Conservation (phyloP, 2,797 vertebrate genomes). For the Caiman crocodilus region DNA sequence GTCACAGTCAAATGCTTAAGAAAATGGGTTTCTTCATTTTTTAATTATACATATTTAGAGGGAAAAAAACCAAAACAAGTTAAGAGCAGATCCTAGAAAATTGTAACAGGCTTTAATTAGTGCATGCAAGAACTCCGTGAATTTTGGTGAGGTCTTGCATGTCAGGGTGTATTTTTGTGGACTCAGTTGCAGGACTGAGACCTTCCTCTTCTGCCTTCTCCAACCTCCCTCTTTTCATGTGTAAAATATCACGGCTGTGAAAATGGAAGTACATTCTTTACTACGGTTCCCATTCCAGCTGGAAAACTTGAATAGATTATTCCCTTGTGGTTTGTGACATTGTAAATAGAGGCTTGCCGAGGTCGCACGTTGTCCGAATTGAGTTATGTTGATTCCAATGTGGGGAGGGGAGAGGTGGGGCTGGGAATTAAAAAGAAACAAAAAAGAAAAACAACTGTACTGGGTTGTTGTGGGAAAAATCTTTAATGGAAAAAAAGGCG, state of each 20-base stretch:
- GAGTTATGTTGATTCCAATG: slow-evolving; percentile 65
- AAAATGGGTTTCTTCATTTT: background rate
- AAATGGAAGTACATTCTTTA: background rate
- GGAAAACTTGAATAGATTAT: slow-evolving; percentile 43
- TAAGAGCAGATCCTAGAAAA: background rate
- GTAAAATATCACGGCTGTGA: slow-evolving; percentile 67
- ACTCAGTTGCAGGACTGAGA: background rate
- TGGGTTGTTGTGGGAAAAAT: slow-evolving; percentile 52
- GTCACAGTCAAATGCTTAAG: background rate
- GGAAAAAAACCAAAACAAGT: background rate
- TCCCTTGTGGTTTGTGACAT: slow-evolving; percentile 53
- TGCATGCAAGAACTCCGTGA: background rate
- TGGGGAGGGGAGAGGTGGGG: background rate
- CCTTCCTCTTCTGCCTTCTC: background rate
- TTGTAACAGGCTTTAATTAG: background rate
- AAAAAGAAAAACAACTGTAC: background rate
- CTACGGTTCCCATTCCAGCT: slow-evolving; percentile 23
- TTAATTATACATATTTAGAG: too few relatives aligned
- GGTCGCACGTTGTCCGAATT: slow-evolving; percentile 58
- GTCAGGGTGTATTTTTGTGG: background rate
- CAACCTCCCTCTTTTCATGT: slow-evolving; percentile 14
- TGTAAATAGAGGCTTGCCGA: slow-evolving; percentile 62
- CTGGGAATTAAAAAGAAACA: background rate
- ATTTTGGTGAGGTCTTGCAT: background rate
- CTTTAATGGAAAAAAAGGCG: background rate